Percentiles rank a stretch among this genome's conserved stretches.
Evolutionary conservation across 92 coral and sea anemone species (phyloP).

Genomic region (Phenganax subtilis): DNA sequence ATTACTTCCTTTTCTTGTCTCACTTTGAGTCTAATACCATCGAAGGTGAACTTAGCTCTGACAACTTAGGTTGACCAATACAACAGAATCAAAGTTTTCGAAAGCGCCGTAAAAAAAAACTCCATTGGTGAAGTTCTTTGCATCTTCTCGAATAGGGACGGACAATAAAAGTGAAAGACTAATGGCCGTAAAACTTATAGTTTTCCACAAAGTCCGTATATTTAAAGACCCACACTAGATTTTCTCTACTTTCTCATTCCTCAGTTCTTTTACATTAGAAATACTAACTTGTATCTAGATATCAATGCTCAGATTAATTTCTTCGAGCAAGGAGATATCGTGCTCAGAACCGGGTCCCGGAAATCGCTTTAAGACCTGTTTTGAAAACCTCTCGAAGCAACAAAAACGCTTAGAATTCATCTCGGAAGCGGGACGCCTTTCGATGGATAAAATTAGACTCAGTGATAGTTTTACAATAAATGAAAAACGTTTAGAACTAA

Average conservation of each 20-base stretch:
- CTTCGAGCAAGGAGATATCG: constrained; percentile 4
- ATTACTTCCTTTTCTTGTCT: constrained; percentile 11
- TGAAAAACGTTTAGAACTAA: constrained; percentile 15
- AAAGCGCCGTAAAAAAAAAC: too few species aligned
- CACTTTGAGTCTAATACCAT: not conserved
- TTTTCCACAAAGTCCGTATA: too few species aligned
- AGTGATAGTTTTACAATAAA: constrained; percentile 8
- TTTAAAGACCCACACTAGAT: too few species aligned
- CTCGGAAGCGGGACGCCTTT: constrained; percentile 21
- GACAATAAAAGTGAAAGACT: too few species aligned
- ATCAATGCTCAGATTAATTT: not conserved
- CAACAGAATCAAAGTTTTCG: too few species aligned
- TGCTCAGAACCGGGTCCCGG: constrained; percentile 14
- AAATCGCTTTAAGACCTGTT: constrained; percentile 27
- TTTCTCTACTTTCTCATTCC: too few species aligned
- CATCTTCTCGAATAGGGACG: too few species aligned
- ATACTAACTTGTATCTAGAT: not conserved
- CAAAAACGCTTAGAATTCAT: not conserved
- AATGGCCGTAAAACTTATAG: too few species aligned
- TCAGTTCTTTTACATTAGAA: not conserved
- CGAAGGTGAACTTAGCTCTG: not conserved
- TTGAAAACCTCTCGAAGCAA: constrained; percentile 12
- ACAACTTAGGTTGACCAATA: not conserved
- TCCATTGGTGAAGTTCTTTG: too few species aligned
- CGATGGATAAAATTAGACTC: constrained; percentile 13